Base-by-base conservation (phyloP, 1,140 invertebrate genomes). In the Euwallacea similis region DNA sequence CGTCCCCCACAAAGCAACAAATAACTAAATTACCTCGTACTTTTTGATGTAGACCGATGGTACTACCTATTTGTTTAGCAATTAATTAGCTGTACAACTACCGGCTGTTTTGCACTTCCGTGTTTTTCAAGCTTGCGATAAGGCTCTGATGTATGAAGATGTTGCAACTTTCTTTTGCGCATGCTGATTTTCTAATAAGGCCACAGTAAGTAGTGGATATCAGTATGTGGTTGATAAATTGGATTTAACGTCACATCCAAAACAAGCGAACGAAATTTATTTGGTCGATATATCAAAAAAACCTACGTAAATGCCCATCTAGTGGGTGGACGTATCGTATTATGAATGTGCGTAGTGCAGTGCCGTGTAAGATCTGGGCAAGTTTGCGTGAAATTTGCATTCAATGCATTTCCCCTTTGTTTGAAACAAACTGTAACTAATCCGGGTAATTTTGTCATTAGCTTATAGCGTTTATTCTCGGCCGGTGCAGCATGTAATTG, bases 11-110 rank as follows among this genome's bases (percentile, higher is more conserved):
- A 13, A 47, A 64, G 42, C 53, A 41, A 64, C 46, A 53, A 64
- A 64, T 47, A 53, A 64, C 62, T 62, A 64, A 64, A 64, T 64
- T 64, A 64, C 46, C 47, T 41, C 13, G 46, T 47, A 53, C 46
- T 64, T 44, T 64, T 64, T 64, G 62, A 16, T 53, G 62, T 64
- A 53, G 46, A 15, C 62, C 62, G 62, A 64, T 64, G 46, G 42
- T 33, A 50, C 21, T 33, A 33, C 21, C n/a, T 44, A 64, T 59
- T 64, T 46, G 46, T 33, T 64, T 47, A 64, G 50, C 62, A 64
- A 64, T 64, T 64, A 64, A 64, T 59, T 59, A 59, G 56, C 42
- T 11, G 13, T 4, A 33, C 50, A 64, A 64, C 46, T 64, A 64
- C 62, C 44, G 56, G 56, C 7, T 59, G 42, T 59, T 59, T 59